phyloP scores from a whole-genome alignment of 2,113 vertebrate species.

The Tiliqua scincoides region DNA sequence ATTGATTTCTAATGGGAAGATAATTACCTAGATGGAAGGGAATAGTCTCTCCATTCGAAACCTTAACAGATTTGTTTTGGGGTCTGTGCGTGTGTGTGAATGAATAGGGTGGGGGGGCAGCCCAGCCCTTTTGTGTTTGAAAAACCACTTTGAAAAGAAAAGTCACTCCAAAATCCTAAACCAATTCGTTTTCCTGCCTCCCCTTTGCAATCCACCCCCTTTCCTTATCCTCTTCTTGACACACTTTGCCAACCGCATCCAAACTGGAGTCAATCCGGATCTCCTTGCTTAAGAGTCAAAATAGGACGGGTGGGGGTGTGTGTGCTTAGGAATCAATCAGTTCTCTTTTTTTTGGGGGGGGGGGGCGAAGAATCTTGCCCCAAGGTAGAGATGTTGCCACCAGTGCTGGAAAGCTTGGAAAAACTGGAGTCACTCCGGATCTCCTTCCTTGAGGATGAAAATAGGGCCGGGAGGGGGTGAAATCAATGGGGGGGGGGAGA shows the following conservation, averaged over 20 bases:
- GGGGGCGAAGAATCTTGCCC: too few relatives aligned
- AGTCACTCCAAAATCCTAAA: too few relatives aligned
- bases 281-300: background rate
- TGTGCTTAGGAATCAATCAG: too few relatives aligned
- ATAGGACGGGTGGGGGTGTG: background rate
- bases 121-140: background rate
- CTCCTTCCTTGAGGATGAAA: too few relatives aligned
- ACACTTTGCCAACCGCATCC: background rate
- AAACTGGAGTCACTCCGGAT: too few relatives aligned
- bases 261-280: background rate
- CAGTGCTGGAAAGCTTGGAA: background rate
- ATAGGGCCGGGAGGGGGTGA: too few relatives aligned
- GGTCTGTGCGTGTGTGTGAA: background rate
- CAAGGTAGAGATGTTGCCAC: background rate
- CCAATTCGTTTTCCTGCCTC: background rate
- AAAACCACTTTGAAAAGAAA: background rate
- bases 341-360: too few relatives aligned
- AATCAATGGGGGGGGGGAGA: too few relatives aligned
- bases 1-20: slow-evolving; percentile 76
- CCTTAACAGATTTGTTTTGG: slow-evolving; percentile 59
- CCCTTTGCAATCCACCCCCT: background rate
- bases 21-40: slow-evolving; percentile 68
- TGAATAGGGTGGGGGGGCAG: slow-evolving; percentile 5
- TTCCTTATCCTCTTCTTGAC: too few relatives aligned
- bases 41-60: background rate